These are phyloP conservation scores for Branchellion lobata DNA, from an alignment of 2,888 invertebrate species.

Conservation along the genomic window DNA sequence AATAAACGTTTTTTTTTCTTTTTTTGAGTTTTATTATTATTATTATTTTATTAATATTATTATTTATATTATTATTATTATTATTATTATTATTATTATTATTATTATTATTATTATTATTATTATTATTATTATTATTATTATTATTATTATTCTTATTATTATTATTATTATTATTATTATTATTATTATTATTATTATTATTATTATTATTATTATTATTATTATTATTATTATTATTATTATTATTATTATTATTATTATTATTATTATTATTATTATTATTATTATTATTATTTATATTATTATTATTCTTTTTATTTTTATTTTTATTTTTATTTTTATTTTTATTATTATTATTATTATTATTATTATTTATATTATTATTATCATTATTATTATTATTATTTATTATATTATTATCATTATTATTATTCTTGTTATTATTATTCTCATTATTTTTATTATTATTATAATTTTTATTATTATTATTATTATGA, in stretches of 20 bases:
- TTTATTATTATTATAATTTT: too few relatives aligned
- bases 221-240: not conserved
- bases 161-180: not conserved
- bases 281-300: too few relatives aligned
- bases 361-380: constrained; percentile 34
- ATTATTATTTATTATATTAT: constrained; percentile 33
- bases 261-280: too few relatives aligned
- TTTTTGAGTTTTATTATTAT: too few relatives aligned
- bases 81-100: constrained; percentile 42
- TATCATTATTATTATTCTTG: constrained; percentile 40
- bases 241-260: too few relatives aligned
- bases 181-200: not conserved
- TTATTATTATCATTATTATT: constrained; percentile 39
- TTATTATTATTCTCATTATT: constrained; percentile 43
- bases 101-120: constrained; percentile 42
- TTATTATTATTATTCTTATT: constrained; percentile 7
- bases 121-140: constrained; percentile 41
- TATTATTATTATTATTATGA: too few relatives aligned
- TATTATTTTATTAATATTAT: constrained; percentile 35
- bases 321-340: too few relatives aligned
- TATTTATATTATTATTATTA: constrained; percentile 37
- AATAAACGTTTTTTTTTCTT: too few relatives aligned
- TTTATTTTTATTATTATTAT: constrained; percentile 27
- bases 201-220: not conserved
- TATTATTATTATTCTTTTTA: too few relatives aligned